phyloP scores from a whole-genome alignment of 2,113 vertebrate species.

The crab-eating macaque (Macaca fascicularis) region T2T-MFA8v1.1 NC_088387.1:63547501-63548000 shows the following conservation, averaged over 20 bases:
- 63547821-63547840: neutral
- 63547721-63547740: neutral
- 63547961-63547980: neutral
- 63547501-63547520: conserved; percentile 43
- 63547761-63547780: neutral
- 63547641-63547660: neutral
- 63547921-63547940: neutral
- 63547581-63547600: neutral
- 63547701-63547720: neutral
- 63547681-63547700: neutral
- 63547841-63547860: neutral
- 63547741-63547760: neutral
- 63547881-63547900: neutral
- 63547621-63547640: neutral
- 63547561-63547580: neutral
- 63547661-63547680: neutral
- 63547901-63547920: neutral
- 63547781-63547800: neutral
- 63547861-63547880: neutral
- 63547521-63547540: conserved; percentile 32
- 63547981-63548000: neutral
- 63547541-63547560: neutral
- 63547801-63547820: neutral
- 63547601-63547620: neutral
- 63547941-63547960: neutral